A percentile compares a stretch with the other conserved stretches of the same genome.
Conservation (phyloP, 2,113 vertebrate genomes). For the human region GRCh38 chr9:126637001-126637500, state of each 20-base stretch:
- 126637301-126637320: background rate
- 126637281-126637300: fast-evolving
- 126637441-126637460: fast-evolving
- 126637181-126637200: constrained; percentile 65
- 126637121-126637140: constrained; percentile 72
- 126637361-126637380: background rate
- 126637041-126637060: constrained; percentile 35
- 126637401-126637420: background rate
- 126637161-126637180: background rate
- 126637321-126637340: fast-evolving
- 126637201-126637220: constrained; percentile 73
- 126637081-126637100: constrained; percentile 41
- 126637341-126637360: background rate
- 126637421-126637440: background rate
- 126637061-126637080: constrained; percentile 74
- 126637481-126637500: background rate
- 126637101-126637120: constrained; percentile 70
- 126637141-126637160: constrained; percentile 50
- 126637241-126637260: background rate
- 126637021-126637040: fast-evolving
- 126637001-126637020: background rate
- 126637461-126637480: too few relatives aligned
- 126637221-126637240: background rate
- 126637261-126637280: background rate
- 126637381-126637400: background rate